Base-by-base conservation (phyloP, 2,113 vertebrate species). In the Turdus rufiventris region DNA sequence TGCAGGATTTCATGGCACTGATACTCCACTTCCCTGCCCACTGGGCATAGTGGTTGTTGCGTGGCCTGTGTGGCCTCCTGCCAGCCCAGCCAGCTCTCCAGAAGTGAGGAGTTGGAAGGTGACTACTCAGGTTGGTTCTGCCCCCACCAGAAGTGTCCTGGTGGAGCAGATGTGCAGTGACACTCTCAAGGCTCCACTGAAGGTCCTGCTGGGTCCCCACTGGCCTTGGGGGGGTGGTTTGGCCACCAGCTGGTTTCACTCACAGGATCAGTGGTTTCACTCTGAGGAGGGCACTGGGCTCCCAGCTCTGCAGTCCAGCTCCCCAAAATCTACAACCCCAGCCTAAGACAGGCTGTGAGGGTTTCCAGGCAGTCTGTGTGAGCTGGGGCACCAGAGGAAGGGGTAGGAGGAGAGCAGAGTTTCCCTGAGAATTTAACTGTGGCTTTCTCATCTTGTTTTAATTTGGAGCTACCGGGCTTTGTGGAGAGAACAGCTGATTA, bases 391-490 rank as follows among this genome's bases (percentile, higher is more conserved):
- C 16, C 24, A 23, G 18, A 33, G n/a, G 19, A 43, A 61, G 16
- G 36, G 25, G 14, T n/a, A 23, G 33, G 19, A 25, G 33, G 56
- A 26, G 42, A 89, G 29, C 33, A 85, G 48, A 87, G 20, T 4
- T 85, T 94, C 18, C 34, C 57, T 78, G 70, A 47, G 24, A 67
- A 23, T 79, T 79, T 82, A 28, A 18, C 78, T 65, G 57, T 60
- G 53, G 8, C 56, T 95, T 81, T 75, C 38, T 68, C 82, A 57
- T 85, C 53, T 68, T 90, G 93, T 63, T 89, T 93, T 92, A 56
- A 82, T 82, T 94, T 72, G 87, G 71, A 65, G 71, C 74, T 85
- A 75, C 82, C 78, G 62, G 75, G 58, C 31, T 87, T 87, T 42
- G 12, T 62, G 43, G 77, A 84, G 47, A 29, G 77, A 87, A 58